Conservation (phyloP, 2,888 invertebrate genomes). For the Hyppa rectilinea region DNA sequence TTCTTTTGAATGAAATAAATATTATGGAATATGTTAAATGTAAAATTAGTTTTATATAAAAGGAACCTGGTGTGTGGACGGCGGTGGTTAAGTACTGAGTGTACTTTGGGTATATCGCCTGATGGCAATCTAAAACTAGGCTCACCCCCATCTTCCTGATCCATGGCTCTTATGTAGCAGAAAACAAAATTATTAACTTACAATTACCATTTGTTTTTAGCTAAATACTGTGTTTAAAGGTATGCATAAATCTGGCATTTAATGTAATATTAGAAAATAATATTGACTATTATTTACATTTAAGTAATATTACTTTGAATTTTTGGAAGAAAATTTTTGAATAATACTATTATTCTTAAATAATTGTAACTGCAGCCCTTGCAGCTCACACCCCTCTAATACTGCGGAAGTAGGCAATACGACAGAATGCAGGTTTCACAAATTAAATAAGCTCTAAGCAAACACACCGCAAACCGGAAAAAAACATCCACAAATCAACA, state of each 20-base stretch:
- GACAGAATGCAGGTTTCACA: constrained; percentile 43
- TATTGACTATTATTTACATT: not conserved
- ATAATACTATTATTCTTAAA: no score
- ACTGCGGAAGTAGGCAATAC: constrained; percentile 46
- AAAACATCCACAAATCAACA: constrained; percentile 82
- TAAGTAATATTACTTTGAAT: no score
- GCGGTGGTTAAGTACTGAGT: constrained; percentile 85
- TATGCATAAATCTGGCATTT: not conserved
- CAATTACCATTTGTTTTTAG: constrained; percentile 1
- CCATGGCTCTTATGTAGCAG: constrained; percentile 80
- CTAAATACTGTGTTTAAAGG: not conserved
- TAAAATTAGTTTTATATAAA: constrained; percentile 54
- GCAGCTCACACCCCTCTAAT: constrained; percentile 9
- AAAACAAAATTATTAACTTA: constrained; percentile 60
- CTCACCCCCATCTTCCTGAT: constrained; percentile 78
- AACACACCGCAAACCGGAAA: constrained; percentile 71
- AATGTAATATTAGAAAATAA: not conserved
- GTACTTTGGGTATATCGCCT: constrained; percentile 86
- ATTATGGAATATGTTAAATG: constrained; percentile 5
- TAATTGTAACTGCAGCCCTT: constrained; percentile 14
- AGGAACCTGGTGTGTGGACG: constrained; percentile 88
- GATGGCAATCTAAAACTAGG: constrained; percentile 76
- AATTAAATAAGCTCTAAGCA: constrained; percentile 64
- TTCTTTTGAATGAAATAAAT: constrained; percentile 19
- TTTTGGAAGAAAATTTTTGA: no score